phyloP scores from a whole-genome alignment of 2,888 invertebrate genomes.

The Drosophila helvetica region DNA sequence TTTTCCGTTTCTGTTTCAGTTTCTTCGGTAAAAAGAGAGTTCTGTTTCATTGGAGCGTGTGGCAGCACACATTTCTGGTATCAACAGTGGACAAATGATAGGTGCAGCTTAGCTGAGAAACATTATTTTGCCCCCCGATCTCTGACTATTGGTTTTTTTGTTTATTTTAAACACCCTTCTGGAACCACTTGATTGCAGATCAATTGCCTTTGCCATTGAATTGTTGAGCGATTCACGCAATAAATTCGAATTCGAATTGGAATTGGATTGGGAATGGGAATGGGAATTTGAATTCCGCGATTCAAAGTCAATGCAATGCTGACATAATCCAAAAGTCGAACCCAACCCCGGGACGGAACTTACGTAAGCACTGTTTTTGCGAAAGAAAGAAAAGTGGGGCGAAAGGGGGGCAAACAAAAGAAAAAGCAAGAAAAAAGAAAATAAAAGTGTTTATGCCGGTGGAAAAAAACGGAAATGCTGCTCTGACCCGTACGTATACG shows the following conservation, averaged over 20 bases:
- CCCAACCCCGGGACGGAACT: constrained; percentile 19
- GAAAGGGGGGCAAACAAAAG: too few species aligned
- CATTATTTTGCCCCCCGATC: not conserved
- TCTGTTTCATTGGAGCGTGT: constrained; percentile 19
- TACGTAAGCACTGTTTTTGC: constrained; percentile 13
- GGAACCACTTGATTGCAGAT: constrained; percentile 16
- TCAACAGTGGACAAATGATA: constrained; percentile 32
- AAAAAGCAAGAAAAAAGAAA: constrained; percentile 35
- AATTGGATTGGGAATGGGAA: too few species aligned
- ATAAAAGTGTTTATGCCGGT: constrained; percentile 19
- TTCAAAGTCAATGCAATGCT: constrained; percentile 74
- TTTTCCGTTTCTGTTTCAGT: constrained; percentile 41
- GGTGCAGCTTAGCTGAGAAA: too few species aligned
- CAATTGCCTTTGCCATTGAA: constrained; percentile 45
- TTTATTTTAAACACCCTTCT: not conserved
- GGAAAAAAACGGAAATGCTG: constrained; percentile 37
- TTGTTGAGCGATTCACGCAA: constrained; percentile 52
- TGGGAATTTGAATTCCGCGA: constrained; percentile 33
- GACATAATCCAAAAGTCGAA: constrained; percentile 55
- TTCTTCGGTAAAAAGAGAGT: too few species aligned
- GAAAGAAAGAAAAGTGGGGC: constrained; percentile 30
- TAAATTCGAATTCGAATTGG: constrained; percentile 34
- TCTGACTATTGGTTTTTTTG: too few species aligned
- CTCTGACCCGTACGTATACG: too few species aligned
- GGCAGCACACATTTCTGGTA: constrained; percentile 33